Evolutionary conservation across 1,140 invertebrate species (phyloP).

Genomic region (Papilio helenus): DNA sequence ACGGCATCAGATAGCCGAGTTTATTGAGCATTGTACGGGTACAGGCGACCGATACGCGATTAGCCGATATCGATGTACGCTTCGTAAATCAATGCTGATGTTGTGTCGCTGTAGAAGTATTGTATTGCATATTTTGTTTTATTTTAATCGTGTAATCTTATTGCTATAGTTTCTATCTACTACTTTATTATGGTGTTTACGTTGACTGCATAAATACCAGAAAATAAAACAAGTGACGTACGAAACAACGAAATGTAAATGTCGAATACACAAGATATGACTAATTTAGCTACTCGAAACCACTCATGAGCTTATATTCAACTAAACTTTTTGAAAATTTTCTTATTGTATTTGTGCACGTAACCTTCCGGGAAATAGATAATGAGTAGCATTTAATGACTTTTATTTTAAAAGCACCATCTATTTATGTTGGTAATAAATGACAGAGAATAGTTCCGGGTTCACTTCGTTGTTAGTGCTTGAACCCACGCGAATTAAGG

Average conservation of each 20-base stretch:
- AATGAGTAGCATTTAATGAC: background rate
- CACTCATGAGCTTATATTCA: too few species aligned
- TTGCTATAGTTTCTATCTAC: background rate
- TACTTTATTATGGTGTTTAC: too few species aligned
- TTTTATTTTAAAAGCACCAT: conserved; percentile 9
- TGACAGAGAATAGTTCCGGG: background rate
- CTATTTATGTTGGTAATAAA: conserved; percentile 15
- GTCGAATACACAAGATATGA: background rate
- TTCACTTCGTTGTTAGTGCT: background rate
- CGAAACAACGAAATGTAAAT: background rate
- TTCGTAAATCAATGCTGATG: conserved; percentile 62
- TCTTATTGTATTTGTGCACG: background rate
- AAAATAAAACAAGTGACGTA: background rate
- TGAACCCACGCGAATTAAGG: background rate
- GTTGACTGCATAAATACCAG: too few species aligned
- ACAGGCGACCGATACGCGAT: conserved; percentile 62
- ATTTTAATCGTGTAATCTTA: background rate
- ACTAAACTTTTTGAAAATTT: too few species aligned
- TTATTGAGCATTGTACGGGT: conserved; percentile 75
- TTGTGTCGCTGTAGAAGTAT: conserved; percentile 41
- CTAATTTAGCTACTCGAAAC: too few species aligned
- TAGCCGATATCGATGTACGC: conserved; percentile 56
- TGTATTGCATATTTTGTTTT: background rate
- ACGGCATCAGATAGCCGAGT: conserved; percentile 73
- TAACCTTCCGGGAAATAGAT: background rate